Evolutionary conservation across 2,888 invertebrate genomes (phyloP), one percentile per base, ranked within the genome.

Genomic region (Drosophila paramelanica): DNA sequence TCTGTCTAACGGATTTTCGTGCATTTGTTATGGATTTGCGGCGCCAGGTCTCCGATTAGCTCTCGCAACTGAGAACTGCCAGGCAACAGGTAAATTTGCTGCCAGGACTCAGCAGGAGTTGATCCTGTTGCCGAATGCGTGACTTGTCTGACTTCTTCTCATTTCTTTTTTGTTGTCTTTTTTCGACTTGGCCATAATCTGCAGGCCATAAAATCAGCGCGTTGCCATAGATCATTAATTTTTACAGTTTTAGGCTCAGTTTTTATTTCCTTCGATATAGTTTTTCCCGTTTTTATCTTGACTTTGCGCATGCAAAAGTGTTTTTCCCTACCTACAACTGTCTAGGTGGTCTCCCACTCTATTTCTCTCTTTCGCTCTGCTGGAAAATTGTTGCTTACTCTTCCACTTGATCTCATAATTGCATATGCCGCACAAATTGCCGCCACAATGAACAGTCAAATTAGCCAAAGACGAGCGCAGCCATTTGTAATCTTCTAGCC

Each of bases 371-470:
- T 7, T 33, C 20, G 38, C 5, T 23, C 36, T 36, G 17, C 52
- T 66, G 69, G 56, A 68, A 70, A 77, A 80, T 65, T 71, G 61
- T 64, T 70, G 66, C 52, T 64, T 51, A 65, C 55, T 69, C 62
- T 75, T 62, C 64, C 67, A 70, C 70, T 79, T 85, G 89, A 90
- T 91, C 91, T 83, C 73, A 88, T 91, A 91, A 90, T 90, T 90
- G 90, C 91, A 79, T 79, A 65, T 46, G 51, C 66, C 36, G 62
- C 66, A 71, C 83, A 72, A 70, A 55, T 59, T 57, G 57, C 46
- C 14, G 51, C 51, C 56, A 38, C 53, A 57, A 57, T 57, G 52
- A 49, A 68, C 66, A 75, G 82, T 81, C 75, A 88, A 90, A 88
- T 87, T 90, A 87, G 90, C 68, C 82, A 67, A 68, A 58, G 61